These are phyloP conservation scores for Carduelis carduelis DNA, from an alignment of 2,797 vertebrate genomes.

Conservation along the genomic window DNA sequence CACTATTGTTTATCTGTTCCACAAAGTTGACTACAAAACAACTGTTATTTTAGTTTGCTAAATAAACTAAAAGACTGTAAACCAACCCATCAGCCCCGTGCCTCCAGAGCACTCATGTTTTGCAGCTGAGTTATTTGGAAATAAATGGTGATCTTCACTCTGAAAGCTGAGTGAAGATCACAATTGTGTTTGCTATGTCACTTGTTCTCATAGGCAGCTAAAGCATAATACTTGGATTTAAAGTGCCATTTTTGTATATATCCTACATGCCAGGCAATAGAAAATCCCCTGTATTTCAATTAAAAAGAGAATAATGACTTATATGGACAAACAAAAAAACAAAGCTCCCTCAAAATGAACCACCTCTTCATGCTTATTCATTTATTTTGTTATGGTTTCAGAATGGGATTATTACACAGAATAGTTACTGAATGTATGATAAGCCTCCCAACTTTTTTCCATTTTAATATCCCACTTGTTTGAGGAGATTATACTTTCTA, in stretches of 20 bases:
- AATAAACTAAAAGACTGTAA: slow-evolving; percentile 45
- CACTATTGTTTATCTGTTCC: slow-evolving; percentile 69
- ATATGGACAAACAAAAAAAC: background rate
- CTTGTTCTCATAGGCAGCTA: background rate
- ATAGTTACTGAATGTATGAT: background rate
- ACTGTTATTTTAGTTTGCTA: slow-evolving; percentile 39
- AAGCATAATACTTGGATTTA: background rate
- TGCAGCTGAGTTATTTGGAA: background rate
- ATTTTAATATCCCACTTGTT: background rate
- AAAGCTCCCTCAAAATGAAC: background rate
- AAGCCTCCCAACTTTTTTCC: background rate
- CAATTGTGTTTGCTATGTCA: background rate
- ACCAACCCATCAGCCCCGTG: background rate
- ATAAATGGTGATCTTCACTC: background rate
- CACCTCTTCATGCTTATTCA: background rate
- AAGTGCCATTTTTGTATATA: background rate
- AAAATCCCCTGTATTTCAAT: background rate
- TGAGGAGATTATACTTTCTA: background rate
- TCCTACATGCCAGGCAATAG: background rate
- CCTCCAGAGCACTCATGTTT: background rate
- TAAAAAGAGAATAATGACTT: background rate
- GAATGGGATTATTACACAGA: background rate
- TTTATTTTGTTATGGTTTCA: background rate
- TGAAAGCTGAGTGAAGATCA: background rate
- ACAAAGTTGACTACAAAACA: slow-evolving; percentile 53